Base-by-base conservation (phyloP, 1,140 invertebrate species). In the Hylaeus volcanicus region DNA sequence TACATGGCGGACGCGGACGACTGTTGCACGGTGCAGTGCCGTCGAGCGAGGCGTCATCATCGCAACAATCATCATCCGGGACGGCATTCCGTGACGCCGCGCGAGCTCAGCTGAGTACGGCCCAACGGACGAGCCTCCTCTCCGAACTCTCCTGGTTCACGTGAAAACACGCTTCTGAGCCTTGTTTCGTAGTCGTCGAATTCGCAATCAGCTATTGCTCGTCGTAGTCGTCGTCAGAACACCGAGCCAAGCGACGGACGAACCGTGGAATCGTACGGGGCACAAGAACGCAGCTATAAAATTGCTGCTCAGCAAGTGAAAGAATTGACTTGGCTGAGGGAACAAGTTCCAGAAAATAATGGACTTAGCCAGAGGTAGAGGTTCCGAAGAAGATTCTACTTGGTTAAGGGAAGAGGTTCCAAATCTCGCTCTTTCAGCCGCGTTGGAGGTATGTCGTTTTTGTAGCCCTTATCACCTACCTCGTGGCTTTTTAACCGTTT, bases 11-110 rank as follows among this genome's bases (percentile, higher is more conserved):
- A 93, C 43, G 84, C 90, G 15, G 94, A 95, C 81, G 94, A 95
- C 78, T 95, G 94, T 88, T 95, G 94, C 76, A 92, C 89, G 58
- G 76, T 89, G 51, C 94, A 95, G 71, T 95, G 94, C 82, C 90
- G 92, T 76, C 90, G 94, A 5, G 90, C 93, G 65, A 87, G 94
- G 71, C 91, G 94, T 71, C 94, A 94, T 83, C 92, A 93, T 80
- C 90, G 88, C 86, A 94, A 92, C 87, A 89, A 88, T 75, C 88
- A 90, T 79, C 90, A 89, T 79, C 80, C 81, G 37, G 82, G 84
- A 9, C 89, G 90, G 65, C 89, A 89, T 68, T 85, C 89, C 5
- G 81, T 86, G 41, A 88, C 89, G 55, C 87, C 87, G 9, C 86
- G 89, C 37, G 88, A 90, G 68, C 84, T 90, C 45, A 91, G 90